These are phyloP conservation scores for Xiphophorus birchmanni DNA, from an alignment of 2,797 vertebrate genomes.

Conservation along the genomic window DNA sequence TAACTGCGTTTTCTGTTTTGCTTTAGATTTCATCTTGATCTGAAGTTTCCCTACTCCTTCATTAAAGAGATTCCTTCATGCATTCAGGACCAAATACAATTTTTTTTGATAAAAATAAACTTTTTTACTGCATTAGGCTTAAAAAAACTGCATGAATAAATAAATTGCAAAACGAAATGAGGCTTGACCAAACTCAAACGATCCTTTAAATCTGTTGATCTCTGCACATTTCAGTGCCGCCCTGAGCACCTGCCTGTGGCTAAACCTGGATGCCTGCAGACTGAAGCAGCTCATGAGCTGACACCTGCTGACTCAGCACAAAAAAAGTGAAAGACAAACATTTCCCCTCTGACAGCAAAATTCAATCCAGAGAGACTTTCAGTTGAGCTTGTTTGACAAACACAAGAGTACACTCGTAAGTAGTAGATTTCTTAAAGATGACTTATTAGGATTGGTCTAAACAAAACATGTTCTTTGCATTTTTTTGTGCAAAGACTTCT, in stretches of 20 bases:
- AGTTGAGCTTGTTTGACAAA: slow-evolving; percentile 19
- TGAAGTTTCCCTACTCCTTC: background rate
- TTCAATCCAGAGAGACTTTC: slow-evolving; percentile 23
- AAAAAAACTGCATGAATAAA: background rate
- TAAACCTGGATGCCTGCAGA: slow-evolving; percentile 7
- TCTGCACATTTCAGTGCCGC: background rate
- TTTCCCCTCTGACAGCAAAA: slow-evolving; percentile 48
- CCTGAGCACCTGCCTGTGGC: slow-evolving; percentile 23
- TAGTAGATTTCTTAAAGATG: too few species aligned
- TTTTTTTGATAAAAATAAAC: background rate
- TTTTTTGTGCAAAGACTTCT: too few species aligned
- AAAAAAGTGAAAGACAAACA: slow-evolving; percentile 36
- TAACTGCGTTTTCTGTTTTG: background rate
- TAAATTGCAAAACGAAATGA: background rate
- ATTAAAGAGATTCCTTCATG: background rate
- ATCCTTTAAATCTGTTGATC: background rate
- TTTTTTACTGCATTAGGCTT: too few species aligned
- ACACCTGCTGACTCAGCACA: slow-evolving; percentile 44
- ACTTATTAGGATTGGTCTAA: too few species aligned
- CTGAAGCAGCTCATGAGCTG: slow-evolving; percentile 1
- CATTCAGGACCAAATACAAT: background rate
- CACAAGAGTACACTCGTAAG: background rate
- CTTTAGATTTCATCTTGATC: background rate
- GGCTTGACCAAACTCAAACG: background rate
- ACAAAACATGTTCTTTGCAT: too few species aligned